phyloP scores from a whole-genome alignment of 53 echinoderm and acorn worm genomes.

The Hippasteria phrygiana region DNA sequence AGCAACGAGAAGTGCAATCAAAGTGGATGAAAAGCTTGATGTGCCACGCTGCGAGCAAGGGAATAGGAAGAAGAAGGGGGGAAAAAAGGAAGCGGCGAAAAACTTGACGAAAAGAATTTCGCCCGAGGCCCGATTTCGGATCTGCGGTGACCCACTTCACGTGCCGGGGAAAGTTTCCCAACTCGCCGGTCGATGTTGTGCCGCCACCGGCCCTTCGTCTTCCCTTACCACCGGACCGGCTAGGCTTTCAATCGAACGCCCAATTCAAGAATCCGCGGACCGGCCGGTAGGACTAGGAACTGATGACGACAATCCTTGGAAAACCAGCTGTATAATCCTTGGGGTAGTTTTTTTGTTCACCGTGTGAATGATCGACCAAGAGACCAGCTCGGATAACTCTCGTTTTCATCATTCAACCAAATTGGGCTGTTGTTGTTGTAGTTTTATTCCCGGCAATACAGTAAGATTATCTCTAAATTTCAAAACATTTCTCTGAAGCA shows the following conservation, averaged over 20 bases:
- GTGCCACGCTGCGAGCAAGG: neutral
- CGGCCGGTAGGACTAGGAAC: slow-evolving; percentile 29
- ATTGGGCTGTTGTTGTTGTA: neutral
- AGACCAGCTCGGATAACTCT: neutral
- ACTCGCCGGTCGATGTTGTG: slow-evolving; percentile 66
- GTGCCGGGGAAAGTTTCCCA: slow-evolving; percentile 63
- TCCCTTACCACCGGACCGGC: slow-evolving; percentile 47
- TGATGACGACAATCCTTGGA: slow-evolving; percentile 47
- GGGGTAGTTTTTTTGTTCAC: neutral
- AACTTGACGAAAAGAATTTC: slow-evolving; percentile 36
- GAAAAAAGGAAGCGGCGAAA: neutral
- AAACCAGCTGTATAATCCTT: slow-evolving; percentile 63
- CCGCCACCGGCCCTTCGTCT: slow-evolving; percentile 47
- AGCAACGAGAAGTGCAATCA: neutral
- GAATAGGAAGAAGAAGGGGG: neutral
- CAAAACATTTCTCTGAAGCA: neutral
- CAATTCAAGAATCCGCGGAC: slow-evolving; percentile 39
- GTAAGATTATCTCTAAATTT: neutral
- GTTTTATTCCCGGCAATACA: neutral
- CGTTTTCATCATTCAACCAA: neutral
- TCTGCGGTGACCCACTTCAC: slow-evolving; percentile 57
- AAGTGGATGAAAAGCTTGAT: neutral
- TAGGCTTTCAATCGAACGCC: slow-evolving; percentile 59
- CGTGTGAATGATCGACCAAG: slow-evolving; percentile 40
- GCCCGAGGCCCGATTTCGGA: slow-evolving; percentile 57